Percentiles rank a stretch among this genome's conserved stretches.
These are phyloP conservation scores for Cranoglanis bouderius DNA, from an alignment of 2,113 vertebrate species.

Conservation along the genomic window DNA sequence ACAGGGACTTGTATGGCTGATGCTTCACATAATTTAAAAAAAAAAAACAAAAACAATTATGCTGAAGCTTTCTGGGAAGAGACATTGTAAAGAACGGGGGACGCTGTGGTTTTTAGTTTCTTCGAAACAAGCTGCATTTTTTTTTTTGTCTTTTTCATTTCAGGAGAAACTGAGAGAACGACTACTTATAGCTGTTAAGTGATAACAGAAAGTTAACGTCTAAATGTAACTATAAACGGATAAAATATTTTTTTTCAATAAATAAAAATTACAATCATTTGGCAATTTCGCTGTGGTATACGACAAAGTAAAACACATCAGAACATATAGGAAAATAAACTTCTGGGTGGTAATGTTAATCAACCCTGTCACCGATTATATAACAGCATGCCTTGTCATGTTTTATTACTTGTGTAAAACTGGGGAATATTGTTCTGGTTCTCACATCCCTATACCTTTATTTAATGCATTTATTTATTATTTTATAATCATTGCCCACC, in stretches of 20 bases:
- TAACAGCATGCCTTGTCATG: background rate
- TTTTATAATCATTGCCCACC: background rate
- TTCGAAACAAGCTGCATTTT: background rate
- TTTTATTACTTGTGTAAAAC: background rate
- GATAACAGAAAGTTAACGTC: background rate
- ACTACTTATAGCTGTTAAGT: background rate
- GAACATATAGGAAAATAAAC: background rate
- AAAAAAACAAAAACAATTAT: background rate
- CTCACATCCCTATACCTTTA: conserved; percentile 12
- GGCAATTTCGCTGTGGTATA: background rate
- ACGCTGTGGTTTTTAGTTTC: background rate
- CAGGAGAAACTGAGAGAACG: background rate
- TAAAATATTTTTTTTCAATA: too few relatives aligned
- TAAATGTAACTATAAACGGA: background rate
- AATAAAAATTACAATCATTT: background rate
- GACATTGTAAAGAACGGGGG: background rate
- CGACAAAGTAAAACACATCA: background rate
- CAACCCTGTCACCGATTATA: background rate
- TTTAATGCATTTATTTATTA: background rate
- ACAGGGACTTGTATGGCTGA: too few relatives aligned
- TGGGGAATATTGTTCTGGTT: conserved; percentile 61
- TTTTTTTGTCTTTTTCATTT: background rate
- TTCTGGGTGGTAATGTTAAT: background rate
- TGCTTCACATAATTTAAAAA: too few relatives aligned
- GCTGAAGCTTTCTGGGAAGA: background rate